phyloP scores from a whole-genome alignment of 1,140 invertebrate species.

The Meloidogyne chitwoodi region DNA sequence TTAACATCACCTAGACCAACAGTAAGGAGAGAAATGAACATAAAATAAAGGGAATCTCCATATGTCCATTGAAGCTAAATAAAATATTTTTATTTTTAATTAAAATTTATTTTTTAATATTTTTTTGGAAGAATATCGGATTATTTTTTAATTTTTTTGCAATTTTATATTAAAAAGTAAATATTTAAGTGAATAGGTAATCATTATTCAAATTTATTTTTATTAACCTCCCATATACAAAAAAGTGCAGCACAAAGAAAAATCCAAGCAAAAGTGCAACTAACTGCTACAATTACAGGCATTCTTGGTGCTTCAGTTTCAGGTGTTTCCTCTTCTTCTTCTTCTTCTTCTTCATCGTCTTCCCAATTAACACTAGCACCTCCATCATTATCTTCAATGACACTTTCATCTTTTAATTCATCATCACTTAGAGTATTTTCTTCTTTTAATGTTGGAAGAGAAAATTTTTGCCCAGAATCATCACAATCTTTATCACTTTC shows the following conservation, averaged over 20 bases:
- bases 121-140: no score
- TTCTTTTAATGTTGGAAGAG: slow-evolving; percentile 1
- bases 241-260: slow-evolving; percentile 57
- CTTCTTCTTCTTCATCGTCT: slow-evolving; percentile 29
- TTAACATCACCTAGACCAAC: slow-evolving; percentile 55
- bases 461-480: neutral
- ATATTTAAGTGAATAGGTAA: no score
- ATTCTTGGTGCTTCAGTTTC: slow-evolving; percentile 37
- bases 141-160: no score
- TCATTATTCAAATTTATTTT: no score
- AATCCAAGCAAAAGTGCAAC: slow-evolving; percentile 55
- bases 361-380: slow-evolving; percentile 13
- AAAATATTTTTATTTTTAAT: neutral
- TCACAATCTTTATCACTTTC: neutral
- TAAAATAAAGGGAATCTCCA: slow-evolving; percentile 50
- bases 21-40: slow-evolving; percentile 51
- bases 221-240: slow-evolving; percentile 54
- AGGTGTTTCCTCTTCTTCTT: slow-evolving; percentile 28
- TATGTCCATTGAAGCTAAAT: slow-evolving; percentile 49
- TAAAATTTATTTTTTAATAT: no score
- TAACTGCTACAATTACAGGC: slow-evolving; percentile 52
- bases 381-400: neutral
- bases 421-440: neutral
- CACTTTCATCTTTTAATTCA: neutral
- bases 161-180: no score